A percentile compares a stretch with the other conserved stretches of the same genome.
These are phyloP conservation scores for Malurus elegans DNA, from an alignment of 2,113 vertebrate genomes.

Conservation along the genomic window DNA sequence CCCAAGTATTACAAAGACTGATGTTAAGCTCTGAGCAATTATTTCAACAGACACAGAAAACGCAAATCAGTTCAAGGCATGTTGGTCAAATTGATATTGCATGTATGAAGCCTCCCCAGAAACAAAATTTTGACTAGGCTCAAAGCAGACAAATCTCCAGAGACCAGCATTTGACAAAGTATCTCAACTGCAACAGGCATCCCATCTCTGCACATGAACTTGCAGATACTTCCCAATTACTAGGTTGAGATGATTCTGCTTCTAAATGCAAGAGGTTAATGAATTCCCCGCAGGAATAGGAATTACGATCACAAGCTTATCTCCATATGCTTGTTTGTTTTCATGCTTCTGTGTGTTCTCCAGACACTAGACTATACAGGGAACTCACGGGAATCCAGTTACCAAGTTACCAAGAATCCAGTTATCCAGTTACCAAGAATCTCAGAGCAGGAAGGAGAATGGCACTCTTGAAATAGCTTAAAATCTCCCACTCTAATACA, in stretches of 20 bases:
- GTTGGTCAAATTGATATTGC: neutral
- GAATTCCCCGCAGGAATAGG: neutral
- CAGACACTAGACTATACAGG: neutral
- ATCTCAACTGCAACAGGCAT: neutral
- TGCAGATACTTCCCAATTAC: neutral
- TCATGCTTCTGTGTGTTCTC: neutral
- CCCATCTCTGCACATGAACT: neutral
- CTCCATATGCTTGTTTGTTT: neutral
- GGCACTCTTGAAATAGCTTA: neutral
- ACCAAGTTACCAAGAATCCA: neutral
- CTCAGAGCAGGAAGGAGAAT: neutral
- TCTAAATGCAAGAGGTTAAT: neutral
- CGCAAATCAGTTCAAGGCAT: neutral
- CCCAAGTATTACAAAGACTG: neutral
- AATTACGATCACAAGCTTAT: neutral
- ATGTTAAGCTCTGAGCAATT: neutral
- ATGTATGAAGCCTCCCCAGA: fast-evolving
- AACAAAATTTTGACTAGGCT: neutral
- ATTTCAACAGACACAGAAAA: neutral
- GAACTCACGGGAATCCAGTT: neutral
- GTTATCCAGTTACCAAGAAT: neutral
- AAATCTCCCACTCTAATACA: neutral
- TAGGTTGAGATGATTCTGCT: neutral
- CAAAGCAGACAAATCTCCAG: neutral
- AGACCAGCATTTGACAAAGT: neutral